Evolutionary conservation across 1,140 invertebrate species (phyloP).

Genomic region (Drosophila albomicans): DNA sequence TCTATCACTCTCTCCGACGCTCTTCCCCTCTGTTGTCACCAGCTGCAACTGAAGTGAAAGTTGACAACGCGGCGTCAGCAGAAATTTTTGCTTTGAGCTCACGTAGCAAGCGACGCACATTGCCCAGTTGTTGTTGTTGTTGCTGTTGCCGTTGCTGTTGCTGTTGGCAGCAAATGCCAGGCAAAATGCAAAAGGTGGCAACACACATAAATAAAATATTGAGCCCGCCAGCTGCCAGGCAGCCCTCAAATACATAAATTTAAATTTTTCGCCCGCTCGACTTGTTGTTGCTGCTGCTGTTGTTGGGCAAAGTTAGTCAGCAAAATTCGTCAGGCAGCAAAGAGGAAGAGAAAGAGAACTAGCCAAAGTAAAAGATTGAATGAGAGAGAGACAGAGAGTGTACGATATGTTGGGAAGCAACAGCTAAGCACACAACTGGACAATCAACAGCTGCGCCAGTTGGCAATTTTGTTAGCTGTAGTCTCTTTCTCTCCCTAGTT

Average conservation of each 20-base stretch:
- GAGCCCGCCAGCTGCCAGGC: conserved; percentile 49
- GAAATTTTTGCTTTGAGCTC: conserved; percentile 71
- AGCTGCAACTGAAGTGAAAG: conserved; percentile 81
- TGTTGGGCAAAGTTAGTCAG: conserved; percentile 69
- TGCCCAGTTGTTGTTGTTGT: conserved; percentile 22
- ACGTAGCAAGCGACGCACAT: conserved; percentile 65
- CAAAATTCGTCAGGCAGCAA: conserved; percentile 52
- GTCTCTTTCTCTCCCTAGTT: conserved; percentile 11
- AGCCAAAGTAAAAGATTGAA: no score
- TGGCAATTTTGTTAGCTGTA: conserved; percentile 26
- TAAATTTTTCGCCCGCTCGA: conserved; percentile 53
- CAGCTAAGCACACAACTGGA: conserved; percentile 19
- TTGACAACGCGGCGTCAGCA: conserved; percentile 76
- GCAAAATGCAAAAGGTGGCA: conserved; percentile 62
- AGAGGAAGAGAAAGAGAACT: not conserved
- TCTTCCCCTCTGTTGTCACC: conserved; percentile 47
- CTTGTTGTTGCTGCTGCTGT: conserved; percentile 3
- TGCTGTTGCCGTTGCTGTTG: conserved; percentile 31
- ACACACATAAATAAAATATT: conserved; percentile 76
- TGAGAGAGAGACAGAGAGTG: not conserved
- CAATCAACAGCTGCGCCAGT: conserved; percentile 42
- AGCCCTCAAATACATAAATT: conserved; percentile 63
- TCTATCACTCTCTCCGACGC: not conserved
- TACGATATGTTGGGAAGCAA: not conserved
- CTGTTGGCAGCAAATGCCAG: conserved; percentile 68